These are phyloP conservation scores for Arrhamphus sclerolepis DNA, from an alignment of 2,797 vertebrate genomes.

Conservation along the genomic window DNA sequence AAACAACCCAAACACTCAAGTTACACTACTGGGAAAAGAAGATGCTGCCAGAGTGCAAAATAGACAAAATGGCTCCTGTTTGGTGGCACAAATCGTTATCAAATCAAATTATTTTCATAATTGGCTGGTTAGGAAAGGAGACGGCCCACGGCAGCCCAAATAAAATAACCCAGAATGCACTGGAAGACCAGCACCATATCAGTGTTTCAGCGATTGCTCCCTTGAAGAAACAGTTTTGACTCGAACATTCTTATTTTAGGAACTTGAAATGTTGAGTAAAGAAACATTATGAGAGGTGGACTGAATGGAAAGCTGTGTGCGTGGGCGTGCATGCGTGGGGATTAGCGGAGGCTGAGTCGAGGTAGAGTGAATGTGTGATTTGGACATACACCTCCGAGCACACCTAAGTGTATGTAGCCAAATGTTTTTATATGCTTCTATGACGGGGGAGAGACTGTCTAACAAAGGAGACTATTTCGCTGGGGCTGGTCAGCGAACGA, in stretches of 20 bases:
- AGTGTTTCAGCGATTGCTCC: constrained; percentile 45
- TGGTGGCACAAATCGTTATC: constrained; percentile 44
- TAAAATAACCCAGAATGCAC: constrained; percentile 55
- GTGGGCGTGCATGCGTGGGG: constrained; percentile 26
- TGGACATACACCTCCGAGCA: constrained; percentile 65
- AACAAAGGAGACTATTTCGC: constrained; percentile 79
- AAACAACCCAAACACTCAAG: constrained; percentile 38
- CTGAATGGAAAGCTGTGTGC: constrained; percentile 68
- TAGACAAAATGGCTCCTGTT: constrained; percentile 55
- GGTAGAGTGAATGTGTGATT: constrained; percentile 51
- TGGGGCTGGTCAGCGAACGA: constrained; percentile 72
- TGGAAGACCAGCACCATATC: constrained; percentile 40
- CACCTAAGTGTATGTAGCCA: constrained; percentile 74
- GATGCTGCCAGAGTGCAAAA: constrained; percentile 46
- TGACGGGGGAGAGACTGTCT: constrained; percentile 67
- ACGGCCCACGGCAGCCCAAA: constrained; percentile 41
- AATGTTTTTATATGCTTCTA: constrained; percentile 76
- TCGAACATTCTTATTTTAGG: constrained; percentile 73
- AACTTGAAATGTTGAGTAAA: constrained; percentile 78
- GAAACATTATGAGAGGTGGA: constrained; percentile 69
- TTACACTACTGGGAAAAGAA: constrained; percentile 41
- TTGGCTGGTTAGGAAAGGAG: constrained; percentile 31
- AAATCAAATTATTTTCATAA: constrained; percentile 26
- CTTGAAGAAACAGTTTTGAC: constrained; percentile 56
- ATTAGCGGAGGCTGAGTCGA: constrained; percentile 19